A percentile compares a stretch with the other conserved stretches of the same genome.
Evolutionary conservation across 2,113 vertebrate species (phyloP).

Genomic region (Pangasianodon hypophthalmus): DNA sequence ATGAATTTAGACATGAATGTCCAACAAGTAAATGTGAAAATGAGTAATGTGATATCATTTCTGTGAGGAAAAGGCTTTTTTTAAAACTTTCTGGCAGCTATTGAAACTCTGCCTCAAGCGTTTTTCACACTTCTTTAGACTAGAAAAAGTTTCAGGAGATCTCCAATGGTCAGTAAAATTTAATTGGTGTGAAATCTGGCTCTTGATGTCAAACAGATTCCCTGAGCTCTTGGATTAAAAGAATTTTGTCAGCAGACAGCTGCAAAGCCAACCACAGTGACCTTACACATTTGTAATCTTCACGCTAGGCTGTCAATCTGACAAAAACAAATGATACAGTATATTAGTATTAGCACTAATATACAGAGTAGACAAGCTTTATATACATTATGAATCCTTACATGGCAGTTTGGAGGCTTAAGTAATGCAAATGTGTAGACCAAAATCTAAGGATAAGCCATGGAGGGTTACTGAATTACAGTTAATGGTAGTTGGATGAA

Average conservation of each 20-base stretch:
- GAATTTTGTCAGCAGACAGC: neutral
- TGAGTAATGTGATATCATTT: neutral
- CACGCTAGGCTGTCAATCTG: neutral
- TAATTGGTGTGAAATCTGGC: conserved; percentile 21
- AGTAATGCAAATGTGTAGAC: neutral
- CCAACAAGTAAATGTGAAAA: conserved; percentile 1
- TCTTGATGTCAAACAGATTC: conserved; percentile 18
- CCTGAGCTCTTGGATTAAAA: neutral
- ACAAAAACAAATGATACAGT: neutral
- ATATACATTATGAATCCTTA: neutral
- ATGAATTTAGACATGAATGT: conserved; percentile 6
- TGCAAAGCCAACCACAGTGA: neutral
- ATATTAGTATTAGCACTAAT: neutral
- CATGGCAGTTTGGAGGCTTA: neutral
- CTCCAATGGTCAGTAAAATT: neutral
- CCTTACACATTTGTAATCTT: neutral
- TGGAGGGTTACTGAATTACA: neutral
- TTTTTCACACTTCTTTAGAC: neutral
- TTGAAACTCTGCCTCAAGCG: neutral
- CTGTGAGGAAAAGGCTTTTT: neutral
- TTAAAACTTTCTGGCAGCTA: neutral
- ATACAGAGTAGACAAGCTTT: neutral
- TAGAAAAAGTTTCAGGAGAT: conserved; percentile 2
- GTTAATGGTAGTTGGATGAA: neutral
- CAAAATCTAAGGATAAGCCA: neutral